Base-by-base conservation (phyloP, 2,797 vertebrate species). In the Sebastes dallii region DNA sequence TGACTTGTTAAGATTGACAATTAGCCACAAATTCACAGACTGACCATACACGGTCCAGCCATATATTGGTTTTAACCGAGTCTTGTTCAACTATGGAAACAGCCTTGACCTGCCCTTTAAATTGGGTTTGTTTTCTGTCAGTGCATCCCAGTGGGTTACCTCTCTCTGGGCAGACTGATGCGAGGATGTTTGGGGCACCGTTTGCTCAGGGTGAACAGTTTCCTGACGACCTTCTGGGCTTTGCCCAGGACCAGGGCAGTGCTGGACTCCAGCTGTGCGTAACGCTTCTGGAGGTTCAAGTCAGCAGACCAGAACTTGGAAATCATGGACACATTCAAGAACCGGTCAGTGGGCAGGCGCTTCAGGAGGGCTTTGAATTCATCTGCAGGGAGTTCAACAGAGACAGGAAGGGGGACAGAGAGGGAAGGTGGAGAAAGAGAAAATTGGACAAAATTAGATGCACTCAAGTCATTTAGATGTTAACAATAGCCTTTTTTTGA, bases 201-300 rank as follows among this genome's bases (percentile, higher is more conserved):
- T 86, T 99, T 99, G 94, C 98, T 98, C 87, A 99, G 96, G 66
- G 97, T 97, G 94, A 99, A 99, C 88, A 99, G 96, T 46, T 98
- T 96, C 77, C 96, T 97, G 85, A 99, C 91, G 2, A 98, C 96
- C 72, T 97, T 96, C 75, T 96, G 97, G 52, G 95, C 96, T 93
- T 99, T 99, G 77, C 94, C 94, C 77, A 96, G 90, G 1, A 98
- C 95, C 80, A 96, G 85, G 83, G 96, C 96, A 56, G 97, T 90
- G 91, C 95, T 96, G 82, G 94, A 92, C 81, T 97, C 96, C 93
- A 99, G 91, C 92, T 97, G 97, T 79, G 96, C 94, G 66, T 97
- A 98, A 78, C 97, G 97, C 80, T 97, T 98, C 93, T 97, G 97
- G n/a, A 99, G 87, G 6, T 95, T 83, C 30, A 93, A 46, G 84